Base-by-base conservation (phyloP, 2,888 invertebrate genomes). In the Lamellibrachia columna region DNA sequence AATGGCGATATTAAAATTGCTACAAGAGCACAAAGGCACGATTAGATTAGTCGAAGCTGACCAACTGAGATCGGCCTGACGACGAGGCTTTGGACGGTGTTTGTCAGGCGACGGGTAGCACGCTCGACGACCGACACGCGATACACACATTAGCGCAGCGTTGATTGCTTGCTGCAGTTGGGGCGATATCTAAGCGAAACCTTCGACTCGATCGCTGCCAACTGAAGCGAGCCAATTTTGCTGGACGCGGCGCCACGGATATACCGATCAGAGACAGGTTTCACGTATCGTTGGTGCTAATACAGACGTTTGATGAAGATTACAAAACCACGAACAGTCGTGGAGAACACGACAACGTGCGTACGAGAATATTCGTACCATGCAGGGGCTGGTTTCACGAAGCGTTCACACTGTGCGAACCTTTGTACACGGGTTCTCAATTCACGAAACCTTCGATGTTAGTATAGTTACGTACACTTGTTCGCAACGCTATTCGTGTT, bases 201-300 rank as follows among this genome's bases (percentile, higher is more conserved):
- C 22, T 75, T 75, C 75, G 75, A 75, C 75, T 75, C 22, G 75
- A 75, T 75, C n/a, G 75, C 75, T 75, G 75, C 75, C 75, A 75
- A 75, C 75, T 75, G 75, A 75, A 75, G 75, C 75, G 75, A 75
- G 75, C 75, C 75, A 75, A 75, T 75, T 75, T 15, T 75, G 75
- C n/a, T 75, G 75, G 22, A 75, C 75, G 75, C 15, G n/a, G 75
- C 22, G 75, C 75, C 75, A 15, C 22, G n/a, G 40, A 40, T 40
- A 40, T 40, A 40, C 40, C 40, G 40, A 40, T 40, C 40, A 40
- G 40, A 40, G 40, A 40, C 40, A 40, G 40, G 40, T 40, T 40
- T 40, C 40, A 40, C 40, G 40, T 40, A 40, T 40, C 40, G 40
- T 40, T 40, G 40, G 40, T 40, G 40, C 40, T 40, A 40, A 40